A percentile compares a stretch with the other conserved stretches of the same genome.
Evolutionary conservation across 2,888 invertebrate genomes (phyloP).

Genomic region (Syrphus vitripennis): DNA sequence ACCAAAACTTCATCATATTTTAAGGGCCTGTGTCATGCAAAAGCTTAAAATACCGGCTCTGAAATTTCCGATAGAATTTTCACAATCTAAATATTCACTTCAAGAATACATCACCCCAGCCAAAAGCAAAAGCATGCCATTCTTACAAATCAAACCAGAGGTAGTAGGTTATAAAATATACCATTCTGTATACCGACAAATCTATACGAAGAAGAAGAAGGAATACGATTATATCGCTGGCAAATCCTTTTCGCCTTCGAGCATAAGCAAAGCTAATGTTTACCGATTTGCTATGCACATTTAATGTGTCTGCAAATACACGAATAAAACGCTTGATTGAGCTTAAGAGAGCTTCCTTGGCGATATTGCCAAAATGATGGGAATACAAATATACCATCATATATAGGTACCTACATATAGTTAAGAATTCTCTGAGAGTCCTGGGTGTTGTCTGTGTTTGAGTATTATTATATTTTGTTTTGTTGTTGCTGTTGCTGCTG

Average conservation of each 20-base stretch:
- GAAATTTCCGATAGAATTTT: neutral
- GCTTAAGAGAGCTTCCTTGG: constrained; percentile 67
- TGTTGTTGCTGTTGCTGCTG: neutral
- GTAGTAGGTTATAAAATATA: neutral
- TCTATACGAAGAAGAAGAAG: neutral
- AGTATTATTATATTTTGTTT: neutral
- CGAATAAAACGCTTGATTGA: constrained; percentile 73
- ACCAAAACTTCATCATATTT: too few relatives aligned
- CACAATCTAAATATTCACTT: neutral
- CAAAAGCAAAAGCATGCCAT: constrained; percentile 34
- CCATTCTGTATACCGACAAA: neutral
- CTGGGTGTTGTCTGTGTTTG: neutral
- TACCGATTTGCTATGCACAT: constrained; percentile 73
- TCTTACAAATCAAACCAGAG: constrained; percentile 3
- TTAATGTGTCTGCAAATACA: constrained; percentile 73
- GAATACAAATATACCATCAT: constrained; percentile 61
- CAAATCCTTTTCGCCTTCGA: constrained; percentile 67
- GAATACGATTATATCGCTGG: constrained; percentile 46
- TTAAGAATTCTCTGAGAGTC: constrained; percentile 15
- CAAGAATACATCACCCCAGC: constrained; percentile 35
- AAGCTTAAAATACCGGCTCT: neutral
- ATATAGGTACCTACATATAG: neutral
- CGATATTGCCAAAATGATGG: constrained; percentile 68
- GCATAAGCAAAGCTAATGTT: constrained; percentile 72
- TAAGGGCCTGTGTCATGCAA: neutral